Evolutionary conservation across 2,113 vertebrate genomes (phyloP).

Genomic region (Gymnogyps californianus): DNA sequence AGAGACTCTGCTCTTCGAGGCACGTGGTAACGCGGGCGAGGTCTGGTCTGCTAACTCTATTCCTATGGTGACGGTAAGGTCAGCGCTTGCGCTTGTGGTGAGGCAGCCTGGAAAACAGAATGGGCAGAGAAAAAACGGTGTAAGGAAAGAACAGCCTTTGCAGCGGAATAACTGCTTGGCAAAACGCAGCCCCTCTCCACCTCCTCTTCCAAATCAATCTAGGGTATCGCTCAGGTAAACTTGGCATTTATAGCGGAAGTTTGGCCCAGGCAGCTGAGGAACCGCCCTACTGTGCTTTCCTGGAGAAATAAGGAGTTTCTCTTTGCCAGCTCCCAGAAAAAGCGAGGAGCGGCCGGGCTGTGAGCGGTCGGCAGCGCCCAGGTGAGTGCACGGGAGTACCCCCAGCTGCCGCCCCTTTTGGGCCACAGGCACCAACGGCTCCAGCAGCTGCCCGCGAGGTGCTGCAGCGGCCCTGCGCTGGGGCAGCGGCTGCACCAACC

Average conservation of each 20-base stretch:
- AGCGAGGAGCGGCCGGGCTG: fast-evolving
- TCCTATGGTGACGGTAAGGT: constrained; percentile 42
- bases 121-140: not conserved
- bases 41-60: constrained; percentile 65
- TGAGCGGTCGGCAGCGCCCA: fast-evolving
- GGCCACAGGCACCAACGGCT: not conserved
- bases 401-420: fast-evolving
- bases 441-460: not conserved
- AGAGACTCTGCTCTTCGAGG: constrained; percentile 72
- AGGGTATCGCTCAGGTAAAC: not conserved
- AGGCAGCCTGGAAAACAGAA: constrained; percentile 79
- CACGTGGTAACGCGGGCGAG: constrained; percentile 69
- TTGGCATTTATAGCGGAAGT: not conserved
- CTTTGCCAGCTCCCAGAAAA: no score
- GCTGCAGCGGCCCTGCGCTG: no score
- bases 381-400: fast-evolving
- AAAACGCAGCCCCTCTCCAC: not conserved
- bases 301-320: not conserved
- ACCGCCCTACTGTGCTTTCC: fast-evolving
- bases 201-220: not conserved
- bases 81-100: constrained; percentile 73
- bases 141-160: not conserved
- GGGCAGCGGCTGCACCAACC: not conserved
- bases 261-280: not conserved
- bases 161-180: fast-evolving